Conservation (phyloP, 1,140 invertebrate species). For the Conus ventricosus region DNA sequence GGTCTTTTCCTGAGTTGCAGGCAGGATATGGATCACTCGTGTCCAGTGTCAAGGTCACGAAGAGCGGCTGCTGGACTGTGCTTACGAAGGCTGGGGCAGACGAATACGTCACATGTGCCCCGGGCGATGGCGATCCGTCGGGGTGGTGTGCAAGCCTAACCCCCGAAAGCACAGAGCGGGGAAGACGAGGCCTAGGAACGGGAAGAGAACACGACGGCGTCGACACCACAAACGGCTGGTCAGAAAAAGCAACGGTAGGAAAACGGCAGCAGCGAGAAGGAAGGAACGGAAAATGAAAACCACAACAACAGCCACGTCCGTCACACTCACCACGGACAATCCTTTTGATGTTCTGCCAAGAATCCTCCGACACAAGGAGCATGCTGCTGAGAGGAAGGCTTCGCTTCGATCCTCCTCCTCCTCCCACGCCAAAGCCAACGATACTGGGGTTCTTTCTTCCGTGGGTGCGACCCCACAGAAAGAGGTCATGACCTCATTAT, state of each 20-base stretch:
- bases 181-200: too few species aligned
- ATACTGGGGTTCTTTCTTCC: too few species aligned
- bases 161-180: neutral
- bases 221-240: neutral
- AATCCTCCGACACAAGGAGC: neutral
- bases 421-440: neutral
- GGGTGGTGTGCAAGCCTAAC: slow-evolving; percentile 35
- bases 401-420: neutral
- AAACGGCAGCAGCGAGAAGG: neutral
- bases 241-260: neutral
- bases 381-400: neutral
- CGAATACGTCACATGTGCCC: slow-evolving; percentile 26
- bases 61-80: slow-evolving; percentile 36
- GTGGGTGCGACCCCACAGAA: too few species aligned
- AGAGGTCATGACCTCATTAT: neutral
- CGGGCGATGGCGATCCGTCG: slow-evolving; percentile 35
- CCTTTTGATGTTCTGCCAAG: neutral
- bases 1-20: slow-evolving; percentile 17
- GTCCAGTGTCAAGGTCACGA: slow-evolving; percentile 44
- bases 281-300: neutral
- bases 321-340: neutral
- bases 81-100: slow-evolving; percentile 22
- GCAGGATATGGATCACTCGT: slow-evolving; percentile 40
- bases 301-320: neutral
- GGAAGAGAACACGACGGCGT: neutral